Evolutionary conservation across 2,888 invertebrate genomes (phyloP).

Genomic region (Lordiphosa fenestrarum): DNA sequence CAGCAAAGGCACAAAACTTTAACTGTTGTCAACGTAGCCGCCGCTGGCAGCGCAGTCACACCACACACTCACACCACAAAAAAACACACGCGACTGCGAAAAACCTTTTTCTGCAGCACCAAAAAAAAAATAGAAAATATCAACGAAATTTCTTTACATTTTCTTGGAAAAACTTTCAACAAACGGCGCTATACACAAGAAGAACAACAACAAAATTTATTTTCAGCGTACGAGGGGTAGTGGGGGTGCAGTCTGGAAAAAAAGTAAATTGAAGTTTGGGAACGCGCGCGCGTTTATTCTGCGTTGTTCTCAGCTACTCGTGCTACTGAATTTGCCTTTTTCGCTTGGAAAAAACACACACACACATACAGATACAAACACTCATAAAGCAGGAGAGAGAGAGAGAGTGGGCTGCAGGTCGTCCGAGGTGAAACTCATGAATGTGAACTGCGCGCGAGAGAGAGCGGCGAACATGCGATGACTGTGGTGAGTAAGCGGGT

Average conservation of each 20-base stretch:
- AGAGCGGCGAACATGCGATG: constrained; percentile 6
- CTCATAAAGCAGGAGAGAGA: neutral
- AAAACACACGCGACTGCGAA: neutral
- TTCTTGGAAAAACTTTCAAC: neutral
- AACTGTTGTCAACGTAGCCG: neutral
- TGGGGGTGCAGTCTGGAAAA: neutral
- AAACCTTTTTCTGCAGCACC: neutral
- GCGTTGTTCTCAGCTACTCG: constrained; percentile 44
- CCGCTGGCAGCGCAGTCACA: neutral
- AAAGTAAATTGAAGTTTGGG: constrained; percentile 39
- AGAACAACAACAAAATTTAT: neutral
- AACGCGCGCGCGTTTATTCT: constrained; percentile 57
- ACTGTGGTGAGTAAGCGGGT: constrained; percentile 12
- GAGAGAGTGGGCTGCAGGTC: constrained; percentile 1
- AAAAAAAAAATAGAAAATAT: no score
- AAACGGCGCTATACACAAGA: no score
- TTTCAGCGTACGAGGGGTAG: neutral
- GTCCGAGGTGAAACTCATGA: constrained; percentile 8
- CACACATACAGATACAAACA: neutral
- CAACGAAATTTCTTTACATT: constrained; percentile 5
- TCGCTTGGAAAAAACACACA: constrained; percentile 31
- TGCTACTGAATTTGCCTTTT: constrained; percentile 30
- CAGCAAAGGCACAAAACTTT: neutral
- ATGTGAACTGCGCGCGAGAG: constrained; percentile 4
- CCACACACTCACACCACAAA: neutral